Percentiles rank a stretch among this genome's conserved stretches.
Evolutionary conservation across 2,888 invertebrate species (phyloP).

Genomic region (Hyppa rectilinea): DNA sequence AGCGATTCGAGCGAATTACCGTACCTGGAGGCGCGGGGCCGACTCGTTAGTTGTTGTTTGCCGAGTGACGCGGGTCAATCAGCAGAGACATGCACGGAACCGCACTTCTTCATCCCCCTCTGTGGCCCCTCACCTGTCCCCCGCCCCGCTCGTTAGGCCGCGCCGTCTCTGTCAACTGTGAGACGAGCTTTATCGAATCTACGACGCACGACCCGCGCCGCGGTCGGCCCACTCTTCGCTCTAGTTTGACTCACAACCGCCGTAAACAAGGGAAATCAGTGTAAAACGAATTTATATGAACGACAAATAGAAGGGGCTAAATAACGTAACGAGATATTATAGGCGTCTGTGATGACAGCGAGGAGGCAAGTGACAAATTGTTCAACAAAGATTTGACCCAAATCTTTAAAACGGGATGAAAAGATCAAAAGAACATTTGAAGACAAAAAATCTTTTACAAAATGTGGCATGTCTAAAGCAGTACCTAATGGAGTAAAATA

Average conservation of each 20-base stretch:
- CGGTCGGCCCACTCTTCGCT: slow-evolving; percentile 88
- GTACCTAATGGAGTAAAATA: slow-evolving; percentile 69
- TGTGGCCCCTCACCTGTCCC: slow-evolving; percentile 71
- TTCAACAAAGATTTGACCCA: slow-evolving; percentile 22
- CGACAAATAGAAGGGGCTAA: slow-evolving; percentile 77
- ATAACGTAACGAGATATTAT: slow-evolving; percentile 58
- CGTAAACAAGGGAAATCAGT: slow-evolving; percentile 89
- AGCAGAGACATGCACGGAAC: slow-evolving; percentile 91
- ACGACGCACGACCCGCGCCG: slow-evolving; percentile 89
- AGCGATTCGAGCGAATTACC: slow-evolving; percentile 85
- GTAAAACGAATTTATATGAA: slow-evolving; percentile 87
- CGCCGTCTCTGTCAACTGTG: slow-evolving; percentile 90
- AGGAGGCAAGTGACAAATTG: slow-evolving; percentile 24
- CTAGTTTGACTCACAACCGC: slow-evolving; percentile 87
- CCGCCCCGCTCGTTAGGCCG: slow-evolving; percentile 87
- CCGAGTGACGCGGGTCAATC: slow-evolving; percentile 91
- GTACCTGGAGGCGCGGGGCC: slow-evolving; percentile 89
- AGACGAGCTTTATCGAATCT: slow-evolving; percentile 90
- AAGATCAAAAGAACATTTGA: slow-evolving; percentile 42
- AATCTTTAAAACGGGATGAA: slow-evolving; percentile 24
- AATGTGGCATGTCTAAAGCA: slow-evolving; percentile 53
- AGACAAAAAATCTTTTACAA: slow-evolving; percentile 32
- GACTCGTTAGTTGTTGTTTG: slow-evolving; percentile 91
- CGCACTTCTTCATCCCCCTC: slow-evolving; percentile 89
- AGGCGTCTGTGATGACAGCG: slow-evolving; percentile 40